Conservation (phyloP, 2,113 vertebrate genomes). For the Numida meleagris region DNA sequence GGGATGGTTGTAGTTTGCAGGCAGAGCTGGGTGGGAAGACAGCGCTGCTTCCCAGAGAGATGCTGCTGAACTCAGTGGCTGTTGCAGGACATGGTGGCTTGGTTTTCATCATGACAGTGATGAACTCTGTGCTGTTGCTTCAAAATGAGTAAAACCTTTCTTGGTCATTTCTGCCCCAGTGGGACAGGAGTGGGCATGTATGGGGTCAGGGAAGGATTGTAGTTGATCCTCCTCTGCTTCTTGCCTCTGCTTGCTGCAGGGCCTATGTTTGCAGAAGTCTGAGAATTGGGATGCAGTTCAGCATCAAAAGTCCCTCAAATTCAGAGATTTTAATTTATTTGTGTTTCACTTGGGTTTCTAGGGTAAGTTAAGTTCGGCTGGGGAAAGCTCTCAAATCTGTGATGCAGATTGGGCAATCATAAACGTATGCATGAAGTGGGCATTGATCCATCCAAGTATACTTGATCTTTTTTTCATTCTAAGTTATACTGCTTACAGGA, state of each 20-base stretch:
- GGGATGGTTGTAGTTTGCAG: background rate
- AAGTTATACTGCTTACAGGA: background rate
- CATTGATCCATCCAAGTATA: background rate
- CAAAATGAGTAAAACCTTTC: background rate
- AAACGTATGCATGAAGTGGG: background rate
- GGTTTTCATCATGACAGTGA: background rate
- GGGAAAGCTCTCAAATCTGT: background rate
- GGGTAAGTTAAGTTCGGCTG: background rate
- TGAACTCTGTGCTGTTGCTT: background rate
- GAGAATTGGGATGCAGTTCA: background rate
- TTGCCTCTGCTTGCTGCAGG: background rate
- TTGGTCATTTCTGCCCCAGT: background rate
- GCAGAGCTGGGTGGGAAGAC: background rate
- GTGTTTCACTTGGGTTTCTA: background rate
- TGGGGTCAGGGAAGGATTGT: accelerated
- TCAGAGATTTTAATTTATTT: background rate
- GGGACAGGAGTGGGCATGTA: background rate
- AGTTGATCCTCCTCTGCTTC: background rate
- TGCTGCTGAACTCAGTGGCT: background rate
- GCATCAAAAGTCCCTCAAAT: background rate
- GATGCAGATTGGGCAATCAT: background rate
- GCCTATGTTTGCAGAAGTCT: background rate
- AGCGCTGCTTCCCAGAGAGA: background rate
- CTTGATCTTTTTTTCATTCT: background rate
- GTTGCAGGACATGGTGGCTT: accelerated